Base-by-base conservation (phyloP, 2,888 invertebrate genomes). In the Miltochrista miniata region DNA sequence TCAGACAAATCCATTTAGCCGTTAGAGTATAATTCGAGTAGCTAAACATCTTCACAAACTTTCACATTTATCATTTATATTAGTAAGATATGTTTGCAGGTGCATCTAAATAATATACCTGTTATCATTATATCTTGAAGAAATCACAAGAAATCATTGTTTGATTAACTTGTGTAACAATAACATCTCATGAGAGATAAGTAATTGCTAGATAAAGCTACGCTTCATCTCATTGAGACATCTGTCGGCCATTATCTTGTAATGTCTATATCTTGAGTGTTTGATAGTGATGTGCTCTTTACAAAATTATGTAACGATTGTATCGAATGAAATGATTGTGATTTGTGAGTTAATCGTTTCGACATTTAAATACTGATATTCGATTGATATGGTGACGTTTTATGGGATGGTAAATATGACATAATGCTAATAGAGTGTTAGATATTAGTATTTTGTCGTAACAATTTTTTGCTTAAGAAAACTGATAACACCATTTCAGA, bases 191-290 rank as follows among this genome's bases (percentile, higher is more conserved):
- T 44, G 49, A 45, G 39, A 52, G 69, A 64, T 64, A 67, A 57
- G 57, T 64, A 60, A 64, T 62, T 62, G 56, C 51, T 55, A 49
- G 63, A 69, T 63, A 69, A 58, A 43, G 12, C 41, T 43, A 53
- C 55, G 58, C 59, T 64, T 70, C 67, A 65, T 72, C 70, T 72
- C 59, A 64, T 68, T 70, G 72, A 71, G 72, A 72, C 66, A 72
- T 68, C 56, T 59, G 54, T 54, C 35, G 41, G 35, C 51, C 46
- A 64, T 66, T 68, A 70, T 68, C 64, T 59, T 41, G 45, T 59
- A 59, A 61, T 56, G 48, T 33, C 46, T 64, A 48, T 58, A 67
- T 65, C 65, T 68, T 50, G 53, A 72, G 72, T 61, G 67, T 60
- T 57, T 57, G 66, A 61, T 68, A 39, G 51, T 51, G 65, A 59